Base-by-base conservation (phyloP, 2,797 vertebrate genomes). In the Adelosebastes latens region DNA sequence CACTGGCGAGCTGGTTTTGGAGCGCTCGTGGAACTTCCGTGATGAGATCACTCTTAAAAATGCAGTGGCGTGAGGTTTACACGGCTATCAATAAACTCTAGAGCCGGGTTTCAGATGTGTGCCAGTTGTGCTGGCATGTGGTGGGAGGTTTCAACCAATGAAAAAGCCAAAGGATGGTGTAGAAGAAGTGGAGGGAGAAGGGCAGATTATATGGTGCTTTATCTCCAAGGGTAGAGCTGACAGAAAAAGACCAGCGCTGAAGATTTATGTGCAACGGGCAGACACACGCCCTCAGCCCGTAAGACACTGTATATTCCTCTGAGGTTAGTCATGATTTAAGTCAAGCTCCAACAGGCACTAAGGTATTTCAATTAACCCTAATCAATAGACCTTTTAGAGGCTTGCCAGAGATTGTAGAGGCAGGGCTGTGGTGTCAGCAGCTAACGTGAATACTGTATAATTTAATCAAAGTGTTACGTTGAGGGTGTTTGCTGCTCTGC, bases 121-220 rank as follows among this genome's bases (percentile, higher is more conserved):
- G 86, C 34, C n/a, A 25, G 71, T 58, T 70, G 39, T 55, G 61
- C 31, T 73, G 87, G 60, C 75, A 25, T 82, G 88, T 14, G 86
- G 81, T 46, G 34, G 60, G 60, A n/a, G 71, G 71, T 5, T 65
- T 22, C 24, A 55, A 46, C 82, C 69, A 18, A 55, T 8, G 22
- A 80, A 75, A 80, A 64, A 14, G 25, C 39, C 18, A 24, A 52
- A 75, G 74, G 73, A 86, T 25, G 34, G 24, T 20, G 68, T 11
- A 25, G 77, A 70, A 72, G 83, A 88, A 34, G 80, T 63, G 36
- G 81, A 82, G 67, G 73, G 63, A 76, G 83, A 72, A 31, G 22
- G 12, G 24, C 71, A 86, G 90, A 94, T 93, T 92, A 94, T 79
- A 89, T 69, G 80, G 76, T 80, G 78, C 65, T 89, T 89, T 79